phyloP scores from a whole-genome alignment of 2,888 invertebrate genomes.

The Cyclophora punctaria region DNA sequence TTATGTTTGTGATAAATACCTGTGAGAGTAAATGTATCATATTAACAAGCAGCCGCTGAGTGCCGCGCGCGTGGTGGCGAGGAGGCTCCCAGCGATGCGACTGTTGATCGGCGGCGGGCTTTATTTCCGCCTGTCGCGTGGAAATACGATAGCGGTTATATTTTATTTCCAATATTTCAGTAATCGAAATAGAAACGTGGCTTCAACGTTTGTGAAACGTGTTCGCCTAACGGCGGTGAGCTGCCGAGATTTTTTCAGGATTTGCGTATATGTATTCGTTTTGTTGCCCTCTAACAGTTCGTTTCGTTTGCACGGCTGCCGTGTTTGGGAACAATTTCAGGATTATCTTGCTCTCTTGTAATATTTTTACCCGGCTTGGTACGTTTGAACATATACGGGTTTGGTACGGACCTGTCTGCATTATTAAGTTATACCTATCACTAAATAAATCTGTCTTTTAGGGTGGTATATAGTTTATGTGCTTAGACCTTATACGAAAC shows the following conservation, averaged over 20 bases:
- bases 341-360: too few relatives aligned
- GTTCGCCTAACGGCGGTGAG: conserved; percentile 19
- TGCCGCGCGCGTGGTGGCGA: too few relatives aligned
- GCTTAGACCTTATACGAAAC: too few relatives aligned
- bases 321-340: not conserved
- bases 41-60: too few relatives aligned
- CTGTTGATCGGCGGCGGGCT: conserved; percentile 43
- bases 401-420: too few relatives aligned
- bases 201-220: conserved; percentile 33
- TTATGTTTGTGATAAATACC: too few relatives aligned
- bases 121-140: conserved; percentile 69
- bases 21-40: too few relatives aligned
- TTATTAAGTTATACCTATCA: too few relatives aligned
- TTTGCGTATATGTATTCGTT: conserved; percentile 10
- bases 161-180: conserved; percentile 58
- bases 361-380: too few relatives aligned
- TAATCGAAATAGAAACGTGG: conserved; percentile 55
- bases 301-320: not conserved
- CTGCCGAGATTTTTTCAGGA: conserved; percentile 16
- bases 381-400: too few relatives aligned
- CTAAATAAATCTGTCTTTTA: too few relatives aligned
- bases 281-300: conserved; percentile 3
- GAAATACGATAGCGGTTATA: conserved; percentile 62
- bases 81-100: not conserved
- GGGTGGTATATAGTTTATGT: too few relatives aligned